Percentiles rank a stretch among this genome's conserved stretches.
phyloP scores from a whole-genome alignment of 1,140 invertebrate genomes.

The Pseudomyrmex dendroicus region DNA sequence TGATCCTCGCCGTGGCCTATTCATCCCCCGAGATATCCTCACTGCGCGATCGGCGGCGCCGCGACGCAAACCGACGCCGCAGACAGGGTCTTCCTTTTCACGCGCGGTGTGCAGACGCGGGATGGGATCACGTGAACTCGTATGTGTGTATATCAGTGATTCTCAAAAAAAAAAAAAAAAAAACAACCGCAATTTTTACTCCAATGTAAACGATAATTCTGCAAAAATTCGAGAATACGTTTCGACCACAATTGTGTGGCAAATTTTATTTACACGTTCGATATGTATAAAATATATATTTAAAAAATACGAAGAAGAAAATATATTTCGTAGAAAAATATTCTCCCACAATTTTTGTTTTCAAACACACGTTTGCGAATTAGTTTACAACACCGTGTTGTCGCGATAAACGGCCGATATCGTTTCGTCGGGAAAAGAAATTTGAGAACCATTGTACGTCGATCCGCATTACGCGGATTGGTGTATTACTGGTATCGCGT shows the following conservation, averaged over 20 bases:
- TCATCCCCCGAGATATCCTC: conserved; percentile 51
- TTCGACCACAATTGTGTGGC: no score
- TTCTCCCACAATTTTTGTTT: no score
- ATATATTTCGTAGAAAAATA: neutral
- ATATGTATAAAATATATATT: neutral
- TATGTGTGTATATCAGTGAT: conserved; percentile 21
- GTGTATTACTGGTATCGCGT: conserved; percentile 73
- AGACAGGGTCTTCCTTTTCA: conserved; percentile 79
- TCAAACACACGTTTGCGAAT: neutral
- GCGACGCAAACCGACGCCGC: conserved; percentile 59
- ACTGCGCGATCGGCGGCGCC: conserved; percentile 51
- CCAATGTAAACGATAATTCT: neutral
- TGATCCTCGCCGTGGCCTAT: conserved; percentile 64
- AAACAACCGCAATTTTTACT: neutral
- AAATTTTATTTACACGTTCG: neutral
- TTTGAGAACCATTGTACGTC: conserved; percentile 52
- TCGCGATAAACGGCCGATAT: neutral
- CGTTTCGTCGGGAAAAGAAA: neutral
- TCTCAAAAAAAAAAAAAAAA: conserved; percentile 7
- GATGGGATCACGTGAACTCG: conserved; percentile 16
- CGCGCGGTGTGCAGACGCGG: conserved; percentile 65
- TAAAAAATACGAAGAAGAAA: neutral
- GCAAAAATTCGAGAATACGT: neutral
- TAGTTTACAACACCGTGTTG: neutral
- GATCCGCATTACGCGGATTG: conserved; percentile 66